Evolutionary conservation across 2,113 vertebrate species (phyloP).

Genomic region (Chamaetylas fuelleborni): DNA sequence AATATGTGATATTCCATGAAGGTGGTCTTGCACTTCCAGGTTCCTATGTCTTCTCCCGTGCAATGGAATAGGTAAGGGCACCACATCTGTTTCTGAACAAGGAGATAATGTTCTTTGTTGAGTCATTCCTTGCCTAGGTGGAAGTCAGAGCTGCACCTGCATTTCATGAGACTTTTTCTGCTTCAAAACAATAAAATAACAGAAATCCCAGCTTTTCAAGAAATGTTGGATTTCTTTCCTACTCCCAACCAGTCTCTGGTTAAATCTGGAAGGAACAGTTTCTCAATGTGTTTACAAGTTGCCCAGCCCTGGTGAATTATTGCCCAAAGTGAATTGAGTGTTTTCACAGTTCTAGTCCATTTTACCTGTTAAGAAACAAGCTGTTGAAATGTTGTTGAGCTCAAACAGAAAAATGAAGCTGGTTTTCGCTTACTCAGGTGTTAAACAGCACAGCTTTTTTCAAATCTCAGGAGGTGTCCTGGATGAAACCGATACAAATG

Average conservation of each 20-base stretch:
- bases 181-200: background rate
- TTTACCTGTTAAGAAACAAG: slow-evolving; percentile 20
- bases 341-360: background rate
- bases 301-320: slow-evolving; percentile 1
- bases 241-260: background rate
- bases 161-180: background rate
- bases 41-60: background rate
- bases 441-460: slow-evolving; percentile 62
- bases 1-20: background rate
- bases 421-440: slow-evolving; percentile 61
- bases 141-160: background rate
- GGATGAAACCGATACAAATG: slow-evolving; percentile 40
- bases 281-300: background rate
- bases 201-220: background rate
- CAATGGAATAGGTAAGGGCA: background rate
- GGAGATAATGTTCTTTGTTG: background rate
- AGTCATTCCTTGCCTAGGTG: background rate
- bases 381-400: slow-evolving; percentile 28
- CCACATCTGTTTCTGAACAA: background rate
- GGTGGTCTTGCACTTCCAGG: slow-evolving; percentile 4
- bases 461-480: slow-evolving; percentile 23
- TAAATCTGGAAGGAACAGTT: background rate
- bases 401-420: slow-evolving; percentile 50
- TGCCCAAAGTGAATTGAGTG: background rate
- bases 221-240: background rate